Evolutionary conservation across 2,113 vertebrate genomes (phyloP).

Genomic region (Forbesichthys papilliferus): DNA sequence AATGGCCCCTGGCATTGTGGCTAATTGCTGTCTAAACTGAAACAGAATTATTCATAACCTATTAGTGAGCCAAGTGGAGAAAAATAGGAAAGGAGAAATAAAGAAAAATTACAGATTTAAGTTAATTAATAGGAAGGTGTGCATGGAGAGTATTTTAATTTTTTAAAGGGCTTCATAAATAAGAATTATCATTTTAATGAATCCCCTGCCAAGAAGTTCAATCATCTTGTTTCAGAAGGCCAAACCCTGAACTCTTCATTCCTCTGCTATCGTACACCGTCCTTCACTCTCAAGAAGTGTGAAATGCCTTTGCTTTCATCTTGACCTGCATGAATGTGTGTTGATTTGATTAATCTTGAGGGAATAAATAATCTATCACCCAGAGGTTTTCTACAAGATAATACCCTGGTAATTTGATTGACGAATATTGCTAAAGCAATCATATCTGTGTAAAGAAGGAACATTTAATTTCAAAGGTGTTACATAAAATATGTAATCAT

Average conservation of each 20-base stretch:
- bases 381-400: neutral
- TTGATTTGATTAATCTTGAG: slow-evolving; percentile 24
- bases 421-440: neutral
- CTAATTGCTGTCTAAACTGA: slow-evolving; percentile 79
- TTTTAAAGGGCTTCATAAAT: slow-evolving; percentile 80
- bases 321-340: slow-evolving; percentile 5
- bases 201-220: slow-evolving; percentile 68
- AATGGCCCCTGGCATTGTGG: slow-evolving; percentile 72
- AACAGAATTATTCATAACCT: slow-evolving; percentile 83
- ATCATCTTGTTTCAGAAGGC: slow-evolving; percentile 65
- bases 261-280: slow-evolving; percentile 27
- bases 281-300: slow-evolving; percentile 57
- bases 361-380: neutral
- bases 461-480: too few relatives aligned
- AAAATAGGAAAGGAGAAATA: slow-evolving; percentile 52
- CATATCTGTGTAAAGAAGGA: neutral
- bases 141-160: slow-evolving; percentile 71
- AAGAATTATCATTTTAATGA: slow-evolving; percentile 78
- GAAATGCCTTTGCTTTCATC: slow-evolving; percentile 29
- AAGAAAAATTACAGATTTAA: slow-evolving; percentile 59
- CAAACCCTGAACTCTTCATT: slow-evolving; percentile 59
- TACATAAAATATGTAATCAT: too few relatives aligned
- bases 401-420: too few relatives aligned
- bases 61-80: slow-evolving; percentile 76
- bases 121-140: slow-evolving; percentile 77